These are phyloP conservation scores for Notamacropus eugenii DNA, from an alignment of 2,797 vertebrate genomes.

Conservation along the genomic window DNA sequence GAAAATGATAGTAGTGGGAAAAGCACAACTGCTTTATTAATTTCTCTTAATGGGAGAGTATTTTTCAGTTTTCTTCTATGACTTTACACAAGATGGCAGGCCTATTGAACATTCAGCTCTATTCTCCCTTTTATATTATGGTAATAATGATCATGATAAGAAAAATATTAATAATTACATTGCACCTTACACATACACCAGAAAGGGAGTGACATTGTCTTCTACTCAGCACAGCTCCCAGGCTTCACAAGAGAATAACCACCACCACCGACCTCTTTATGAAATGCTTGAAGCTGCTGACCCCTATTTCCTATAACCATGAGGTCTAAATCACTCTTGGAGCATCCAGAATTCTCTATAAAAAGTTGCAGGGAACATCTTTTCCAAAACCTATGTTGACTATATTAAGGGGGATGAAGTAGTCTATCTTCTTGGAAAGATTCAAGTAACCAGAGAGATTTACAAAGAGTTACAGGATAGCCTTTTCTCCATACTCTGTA, in stretches of 20 bases:
- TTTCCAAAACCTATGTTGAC: not conserved
- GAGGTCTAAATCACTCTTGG: not conserved
- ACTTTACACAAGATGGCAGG: slow-evolving; percentile 2
- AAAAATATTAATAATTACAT: not conserved
- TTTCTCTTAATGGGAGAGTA: slow-evolving; percentile 9
- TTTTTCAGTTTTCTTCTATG: not conserved
- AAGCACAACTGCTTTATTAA: not conserved
- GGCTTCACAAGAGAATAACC: not conserved
- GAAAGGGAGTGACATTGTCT: not conserved
- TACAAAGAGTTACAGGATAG: not conserved
- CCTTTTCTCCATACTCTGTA: not conserved
- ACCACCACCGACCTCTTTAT: not conserved
- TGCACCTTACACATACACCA: not conserved
- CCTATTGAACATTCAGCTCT: not conserved
- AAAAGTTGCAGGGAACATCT: not conserved
- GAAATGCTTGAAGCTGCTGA: not conserved
- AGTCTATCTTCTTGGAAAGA: not conserved
- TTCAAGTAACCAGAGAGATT: not conserved
- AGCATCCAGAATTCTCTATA: not conserved
- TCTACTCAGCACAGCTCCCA: not conserved
- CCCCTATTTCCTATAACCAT: not conserved
- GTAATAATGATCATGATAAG: not conserved
- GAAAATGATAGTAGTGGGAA: slow-evolving; percentile 8
- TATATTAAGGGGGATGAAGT: not conserved
- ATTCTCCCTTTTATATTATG: not conserved